Evolutionary conservation across 1,140 invertebrate genomes (phyloP), one percentile per base, ranked within the genome.

Genomic region (Neodiprion lecontei): DNA sequence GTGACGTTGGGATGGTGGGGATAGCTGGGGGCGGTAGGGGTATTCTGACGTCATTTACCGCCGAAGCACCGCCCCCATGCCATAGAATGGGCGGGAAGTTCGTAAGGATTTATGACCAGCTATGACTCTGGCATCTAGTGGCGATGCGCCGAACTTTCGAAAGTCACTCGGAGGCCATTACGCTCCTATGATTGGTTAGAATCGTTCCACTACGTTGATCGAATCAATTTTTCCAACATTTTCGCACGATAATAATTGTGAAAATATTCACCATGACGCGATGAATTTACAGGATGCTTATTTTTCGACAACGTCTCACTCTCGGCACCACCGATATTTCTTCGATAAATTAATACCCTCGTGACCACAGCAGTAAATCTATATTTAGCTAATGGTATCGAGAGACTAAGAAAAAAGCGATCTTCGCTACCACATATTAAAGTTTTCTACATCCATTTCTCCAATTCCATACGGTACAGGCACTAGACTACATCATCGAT

Each of bases 31-130:
- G 79, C 78, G 79, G 82, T 82, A 80, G 81, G 28, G 74, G 50
- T 71, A 9, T 65, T 14, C 69, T 76, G 75, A 82, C 80, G 78
- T 84, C 81, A 82, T 74, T 70, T 70, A 72, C 75, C 77, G 72
- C 74, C 75, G 48, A 86, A 85, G 87, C 81, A 80, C 87, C 87
- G 87, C 87, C 87, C 82, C 82, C 80, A 21, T 78, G 74, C 79
- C 79, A 78, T 79, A 75, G 84, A 74, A 86, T 88, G 86, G 88
- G 88, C 88, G 88, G 87, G 87, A 85, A 86, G 87, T 83, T 80
- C 47, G 23, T 68, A 49, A 85, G 81, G 82, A 89, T 89, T 89
- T 89, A 89, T 79, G 86, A 88, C 78, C 77, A 14, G 67, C 79
- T 75, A 76, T 79, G 28, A 61, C 71, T 74, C 72, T 80, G 86